Evolutionary conservation across 92 coral and sea anemone genomes (phyloP), one percentile per base, ranked within the genome.

Genomic region (Heliopora coerulea): DNA sequence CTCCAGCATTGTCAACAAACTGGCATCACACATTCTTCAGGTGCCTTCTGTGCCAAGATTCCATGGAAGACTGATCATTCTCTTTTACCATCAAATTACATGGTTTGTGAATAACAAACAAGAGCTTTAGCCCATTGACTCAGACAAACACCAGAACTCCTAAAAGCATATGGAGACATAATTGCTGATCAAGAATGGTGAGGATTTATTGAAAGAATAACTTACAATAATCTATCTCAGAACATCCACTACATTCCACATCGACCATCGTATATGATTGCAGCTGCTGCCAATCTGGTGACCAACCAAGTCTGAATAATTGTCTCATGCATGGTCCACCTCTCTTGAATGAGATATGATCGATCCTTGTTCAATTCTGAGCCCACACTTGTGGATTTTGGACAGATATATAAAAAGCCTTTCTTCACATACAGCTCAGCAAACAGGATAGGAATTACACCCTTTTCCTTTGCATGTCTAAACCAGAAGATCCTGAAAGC

Each of bases 121-220:
- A 56, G 76, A 12, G 34, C 75, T 19, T 65, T 65, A 64, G 86
- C 73, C 0, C 86, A 75, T 48, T 57, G 80, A 8, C 83, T 75
- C 17, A 41, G 57, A 37, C 29, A 19, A 8, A 85, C 83, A 52
- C 89, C 89, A 6, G 25, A 69, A 0, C 60, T 82, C 10, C 59
- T 82, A 21, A 54, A 8, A 6, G 17, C 80, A 4, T 81, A 85
- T 33, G 62, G 49, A 14, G 59, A 84, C 4, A 81, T 85, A 29
- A 81, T 85, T n/a, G 31, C 37, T 19, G 89, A 81, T 18, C 79
- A 85, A 2, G 80, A 81, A 42, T n/a, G n/a, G n/a, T 54, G 86
- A 0, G 89, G 89, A 17, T 85, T 85, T 30, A 85, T 81, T 40
- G 86, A 85, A 54, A 67, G 62, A 49, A 86, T 85, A 40, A 34